A percentile compares a stretch with the other conserved stretches of the same genome.
Evolutionary conservation across 2,113 vertebrate species (phyloP).

Genomic region (Myodes glareolus): DNA sequence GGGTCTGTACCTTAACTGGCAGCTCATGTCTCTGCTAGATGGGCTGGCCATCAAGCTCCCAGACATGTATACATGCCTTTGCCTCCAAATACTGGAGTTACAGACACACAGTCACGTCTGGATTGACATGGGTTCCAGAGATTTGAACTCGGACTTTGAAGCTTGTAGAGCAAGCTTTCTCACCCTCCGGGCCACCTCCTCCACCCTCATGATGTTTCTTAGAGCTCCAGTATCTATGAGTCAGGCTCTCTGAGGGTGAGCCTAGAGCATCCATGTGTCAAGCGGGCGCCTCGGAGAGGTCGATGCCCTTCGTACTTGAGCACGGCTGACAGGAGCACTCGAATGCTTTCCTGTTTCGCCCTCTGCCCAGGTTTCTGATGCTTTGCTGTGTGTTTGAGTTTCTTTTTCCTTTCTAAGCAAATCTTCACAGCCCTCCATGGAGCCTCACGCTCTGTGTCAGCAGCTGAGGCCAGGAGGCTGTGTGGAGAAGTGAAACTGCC

Average conservation of each 20-base stretch:
- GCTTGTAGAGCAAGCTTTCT: neutral
- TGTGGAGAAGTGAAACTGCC: conserved; percentile 67
- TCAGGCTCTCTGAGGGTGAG: neutral
- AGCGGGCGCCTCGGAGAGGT: neutral
- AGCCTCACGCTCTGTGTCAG: conserved; percentile 58
- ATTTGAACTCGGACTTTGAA: neutral
- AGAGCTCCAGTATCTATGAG: neutral
- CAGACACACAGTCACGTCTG: neutral
- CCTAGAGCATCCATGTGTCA: neutral
- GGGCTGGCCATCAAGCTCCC: neutral
- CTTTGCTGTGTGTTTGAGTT: neutral
- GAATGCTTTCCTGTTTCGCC: neutral
- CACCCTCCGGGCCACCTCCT: neutral
- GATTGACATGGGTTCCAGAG: neutral
- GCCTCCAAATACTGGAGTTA: neutral
- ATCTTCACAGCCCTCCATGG: neutral
- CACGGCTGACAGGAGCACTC: neutral
- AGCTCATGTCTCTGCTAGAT: neutral
- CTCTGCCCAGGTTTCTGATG: neutral
- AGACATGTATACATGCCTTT: neutral
- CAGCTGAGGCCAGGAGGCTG: neutral
- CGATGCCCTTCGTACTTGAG: neutral
- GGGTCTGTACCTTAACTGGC: neutral
- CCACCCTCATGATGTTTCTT: neutral
- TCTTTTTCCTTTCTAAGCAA: conserved; percentile 70